Base-by-base conservation (phyloP, 2,888 invertebrate species). In the Sinelater perroti region DNA sequence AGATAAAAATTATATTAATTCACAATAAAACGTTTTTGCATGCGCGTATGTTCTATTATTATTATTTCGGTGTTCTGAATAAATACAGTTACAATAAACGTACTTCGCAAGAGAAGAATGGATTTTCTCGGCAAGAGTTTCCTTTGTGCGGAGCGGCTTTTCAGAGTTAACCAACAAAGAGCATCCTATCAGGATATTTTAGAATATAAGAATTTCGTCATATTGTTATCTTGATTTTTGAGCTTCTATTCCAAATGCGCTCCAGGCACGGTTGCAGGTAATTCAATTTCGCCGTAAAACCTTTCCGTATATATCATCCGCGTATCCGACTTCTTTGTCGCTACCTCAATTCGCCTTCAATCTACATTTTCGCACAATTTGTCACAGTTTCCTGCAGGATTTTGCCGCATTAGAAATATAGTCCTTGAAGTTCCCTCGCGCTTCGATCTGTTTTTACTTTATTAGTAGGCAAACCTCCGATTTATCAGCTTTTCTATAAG, bases 341-440 rank as follows among this genome's bases (percentile, higher is more conserved):
- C 54, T 54, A 54, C 54, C 54, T 54, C 54, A 54, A 54, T 54
- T 54, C 54, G 54, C 54, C 54, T 54, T 54, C 54, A 54, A 54
- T 54, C 45, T 46, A 54, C 54, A 54, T 54, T 54, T 54, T 46
- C 54, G 54, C 46, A 54, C 54, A 54, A 54, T 54, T 54, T 54
- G 54, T 54, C 54, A 54, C 54, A 54, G 54, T 54, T 54, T 54
- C 54, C 54, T 53, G 54, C 46, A 54, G 45, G 35, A 45, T 54
- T 54, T 30, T 54, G 40, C 54, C 45, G 46, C 45, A 46, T 54
- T 46, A 54, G 46, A 54, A 54, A 54, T 54, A 54, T 46, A 45
- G 46, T 45, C 20, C 54, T 54, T 46, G 54, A 54, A 54, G 36
- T 54, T 54, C 21, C 40, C 33, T 38, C 30, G 46, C 45, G 31